Percentiles rank a stretch among this genome's conserved stretches.
These are phyloP conservation scores for Barypeithes pellucidus DNA, from an alignment of 2,888 invertebrate species.

Conservation along the genomic window DNA sequence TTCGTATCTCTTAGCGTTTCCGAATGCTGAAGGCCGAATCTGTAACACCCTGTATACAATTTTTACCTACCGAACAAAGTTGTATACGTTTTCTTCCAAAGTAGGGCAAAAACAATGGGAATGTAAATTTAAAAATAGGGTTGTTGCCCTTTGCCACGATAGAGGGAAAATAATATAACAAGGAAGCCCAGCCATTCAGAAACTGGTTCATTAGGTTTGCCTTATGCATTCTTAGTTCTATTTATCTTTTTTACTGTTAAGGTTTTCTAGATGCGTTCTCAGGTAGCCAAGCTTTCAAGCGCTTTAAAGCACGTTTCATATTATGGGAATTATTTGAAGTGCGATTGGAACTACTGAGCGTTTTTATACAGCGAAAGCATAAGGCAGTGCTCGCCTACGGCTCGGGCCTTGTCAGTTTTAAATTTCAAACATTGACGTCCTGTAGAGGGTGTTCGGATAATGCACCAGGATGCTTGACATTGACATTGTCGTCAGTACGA, in stretches of 20 bases:
- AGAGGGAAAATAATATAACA: conserved; percentile 22
- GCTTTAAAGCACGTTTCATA: not conserved
- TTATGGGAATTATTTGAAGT: too few relatives aligned
- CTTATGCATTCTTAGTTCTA: conserved; percentile 22
- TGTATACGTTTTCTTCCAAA: not conserved
- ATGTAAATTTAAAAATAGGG: conserved; percentile 17
- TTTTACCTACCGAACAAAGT: conserved; percentile 4
- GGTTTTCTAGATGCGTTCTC: conserved; percentile 15
- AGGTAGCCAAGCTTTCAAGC: conserved; percentile 3
- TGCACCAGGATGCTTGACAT: too few relatives aligned
- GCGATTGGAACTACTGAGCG: too few relatives aligned
- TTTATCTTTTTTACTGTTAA: conserved; percentile 24
- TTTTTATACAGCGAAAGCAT: too few relatives aligned
- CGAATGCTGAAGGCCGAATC: too few relatives aligned
- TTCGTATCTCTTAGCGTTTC: too few relatives aligned
- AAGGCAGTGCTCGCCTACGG: too few relatives aligned
- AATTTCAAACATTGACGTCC: too few relatives aligned
- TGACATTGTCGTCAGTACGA: too few relatives aligned
- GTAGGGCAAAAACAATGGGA: conserved; percentile 16
- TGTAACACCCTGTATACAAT: not conserved
- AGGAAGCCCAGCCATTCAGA: conserved; percentile 21
- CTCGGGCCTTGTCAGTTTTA: too few relatives aligned
- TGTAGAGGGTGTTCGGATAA: too few relatives aligned
- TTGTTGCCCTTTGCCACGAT: conserved; percentile 13
- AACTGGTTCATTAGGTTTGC: conserved; percentile 24